Evolutionary conservation across 2,797 vertebrate species (phyloP).

Genomic region (Sebastes glaucus): DNA sequence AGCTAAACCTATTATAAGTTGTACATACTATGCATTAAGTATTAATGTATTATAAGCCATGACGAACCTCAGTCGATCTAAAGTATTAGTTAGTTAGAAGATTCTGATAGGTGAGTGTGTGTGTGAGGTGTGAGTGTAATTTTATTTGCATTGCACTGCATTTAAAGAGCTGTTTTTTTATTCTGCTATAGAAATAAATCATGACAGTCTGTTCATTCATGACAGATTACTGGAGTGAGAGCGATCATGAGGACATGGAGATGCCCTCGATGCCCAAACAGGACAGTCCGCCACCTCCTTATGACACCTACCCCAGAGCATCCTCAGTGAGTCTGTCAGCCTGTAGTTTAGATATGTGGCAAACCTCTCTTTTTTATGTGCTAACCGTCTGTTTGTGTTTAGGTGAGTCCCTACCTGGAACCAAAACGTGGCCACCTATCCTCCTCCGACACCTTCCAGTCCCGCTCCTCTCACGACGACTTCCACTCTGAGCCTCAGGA

Average conservation of each 20-base stretch:
- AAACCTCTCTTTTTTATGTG: neutral
- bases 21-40: neutral
- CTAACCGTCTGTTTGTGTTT: slow-evolving; percentile 12
- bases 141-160: neutral
- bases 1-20: neutral
- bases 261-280: slow-evolving; percentile 93
- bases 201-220: slow-evolving; percentile 16
- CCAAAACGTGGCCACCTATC: slow-evolving; percentile 93
- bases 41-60: neutral
- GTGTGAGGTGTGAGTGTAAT: neutral
- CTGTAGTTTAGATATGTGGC: neutral
- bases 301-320: slow-evolving; percentile 95
- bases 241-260: slow-evolving; percentile 96
- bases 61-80: neutral
- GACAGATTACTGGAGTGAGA: slow-evolving; percentile 99
- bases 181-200: neutral
- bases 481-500: slow-evolving; percentile 86
- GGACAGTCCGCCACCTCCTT: slow-evolving; percentile 96
- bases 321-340: slow-evolving; percentile 87
- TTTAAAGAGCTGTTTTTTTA: slow-evolving; percentile 2
- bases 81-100: neutral
- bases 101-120: neutral
- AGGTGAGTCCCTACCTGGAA: slow-evolving; percentile 94
- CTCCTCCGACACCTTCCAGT: slow-evolving; percentile 95
- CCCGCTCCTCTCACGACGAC: slow-evolving; percentile 94